Percentiles rank a stretch among this genome's conserved stretches.
phyloP scores from a whole-genome alignment of 1,140 invertebrate genomes.

The Caenorhabditis briggsae region DNA sequence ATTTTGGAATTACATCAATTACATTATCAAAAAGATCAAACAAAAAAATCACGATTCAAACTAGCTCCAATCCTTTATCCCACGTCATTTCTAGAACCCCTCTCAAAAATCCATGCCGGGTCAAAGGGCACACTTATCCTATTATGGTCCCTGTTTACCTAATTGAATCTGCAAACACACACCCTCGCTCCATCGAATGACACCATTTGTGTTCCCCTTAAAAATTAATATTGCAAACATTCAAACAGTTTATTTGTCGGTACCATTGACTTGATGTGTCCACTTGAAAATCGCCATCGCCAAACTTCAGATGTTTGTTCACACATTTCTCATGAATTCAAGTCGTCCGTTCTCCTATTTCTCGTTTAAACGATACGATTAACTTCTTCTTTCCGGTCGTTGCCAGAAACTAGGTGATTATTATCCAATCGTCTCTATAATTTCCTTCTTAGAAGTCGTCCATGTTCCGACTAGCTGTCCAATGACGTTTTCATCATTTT shows the following conservation, averaged over 20 bases:
- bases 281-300: conserved; percentile 17
- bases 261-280: conserved; percentile 20
- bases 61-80: background rate
- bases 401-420: background rate
- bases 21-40: too few species aligned
- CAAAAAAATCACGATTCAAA: too few species aligned
- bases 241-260: background rate
- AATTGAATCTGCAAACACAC: conserved; percentile 4
- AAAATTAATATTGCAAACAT: background rate
- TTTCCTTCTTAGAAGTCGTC: background rate
- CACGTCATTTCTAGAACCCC: background rate
- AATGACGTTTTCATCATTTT: background rate
- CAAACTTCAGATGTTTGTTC: conserved; percentile 12
- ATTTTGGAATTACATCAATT: too few species aligned
- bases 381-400: too few species aligned
- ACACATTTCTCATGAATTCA: background rate
- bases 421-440: background rate
- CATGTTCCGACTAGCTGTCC: background rate
- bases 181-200: background rate
- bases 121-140: background rate
- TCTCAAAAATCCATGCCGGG: background rate
- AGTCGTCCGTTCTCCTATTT: background rate
- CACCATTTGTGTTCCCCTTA: background rate
- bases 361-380: too few species aligned
- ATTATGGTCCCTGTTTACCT: background rate